Conservation (phyloP, 1,140 invertebrate genomes). For the Zaprionus tsacasi region DNA sequence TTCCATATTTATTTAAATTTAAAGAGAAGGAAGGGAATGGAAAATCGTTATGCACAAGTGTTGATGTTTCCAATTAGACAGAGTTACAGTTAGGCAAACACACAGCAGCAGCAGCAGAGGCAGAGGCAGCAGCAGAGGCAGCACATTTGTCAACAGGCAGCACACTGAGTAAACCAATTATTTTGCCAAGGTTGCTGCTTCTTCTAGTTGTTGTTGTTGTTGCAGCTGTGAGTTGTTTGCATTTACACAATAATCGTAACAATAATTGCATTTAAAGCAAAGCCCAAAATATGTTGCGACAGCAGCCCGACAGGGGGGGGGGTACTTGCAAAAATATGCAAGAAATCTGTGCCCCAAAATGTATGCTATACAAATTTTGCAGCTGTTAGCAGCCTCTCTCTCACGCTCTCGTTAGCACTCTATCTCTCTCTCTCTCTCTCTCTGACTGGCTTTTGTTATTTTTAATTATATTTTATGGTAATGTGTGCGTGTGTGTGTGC, state of each 20-base stretch:
- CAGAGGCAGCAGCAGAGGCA: constrained; percentile 18
- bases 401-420: not conserved
- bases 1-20: constrained; percentile 39
- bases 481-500: constrained; percentile 26
- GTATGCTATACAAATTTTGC: constrained; percentile 49
- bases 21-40: not conserved
- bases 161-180: constrained; percentile 63
- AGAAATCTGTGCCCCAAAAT: constrained; percentile 56
- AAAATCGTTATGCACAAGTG: constrained; percentile 18
- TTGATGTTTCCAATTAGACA: constrained; percentile 64
- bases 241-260: constrained; percentile 67
- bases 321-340: constrained; percentile 58
- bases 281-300: constrained; percentile 58
- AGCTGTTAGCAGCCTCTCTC: constrained; percentile 16
- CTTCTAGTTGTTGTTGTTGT: constrained; percentile 3
- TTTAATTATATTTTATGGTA: constrained; percentile 80
- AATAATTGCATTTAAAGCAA: constrained; percentile 67
- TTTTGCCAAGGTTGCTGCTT: constrained; percentile 32
- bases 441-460: constrained; percentile 52
- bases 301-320: constrained; percentile 12
- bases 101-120: constrained; percentile 5
- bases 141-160: constrained; percentile 46
- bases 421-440: too few relatives aligned
- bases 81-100: constrained; percentile 51
- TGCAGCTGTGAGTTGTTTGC: constrained; percentile 35